These are phyloP conservation scores for Oligia fasciuncula DNA, from an alignment of 2,888 invertebrate species.

Conservation along the genomic window DNA sequence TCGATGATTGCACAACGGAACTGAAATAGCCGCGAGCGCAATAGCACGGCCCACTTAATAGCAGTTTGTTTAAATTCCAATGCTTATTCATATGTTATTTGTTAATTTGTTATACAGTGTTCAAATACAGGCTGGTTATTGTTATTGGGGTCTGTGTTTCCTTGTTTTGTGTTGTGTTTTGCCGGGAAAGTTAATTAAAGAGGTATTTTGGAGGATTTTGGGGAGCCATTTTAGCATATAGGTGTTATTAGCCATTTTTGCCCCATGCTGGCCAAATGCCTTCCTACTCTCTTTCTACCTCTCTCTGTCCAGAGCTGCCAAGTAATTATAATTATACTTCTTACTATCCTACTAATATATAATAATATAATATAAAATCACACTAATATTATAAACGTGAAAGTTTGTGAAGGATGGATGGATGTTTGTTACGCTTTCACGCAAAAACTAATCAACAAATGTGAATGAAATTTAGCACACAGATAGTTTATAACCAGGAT, in stretches of 20 bases:
- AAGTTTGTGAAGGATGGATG: too few species aligned
- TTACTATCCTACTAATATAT: too few species aligned
- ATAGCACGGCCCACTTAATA: constrained; percentile 69
- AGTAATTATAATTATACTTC: too few species aligned
- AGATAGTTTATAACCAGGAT: too few species aligned
- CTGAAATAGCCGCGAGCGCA: constrained; percentile 69
- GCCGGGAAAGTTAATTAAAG: constrained; percentile 10
- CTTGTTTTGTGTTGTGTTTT: constrained; percentile 31
- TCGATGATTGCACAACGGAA: constrained; percentile 58
- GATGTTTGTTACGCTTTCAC: too few species aligned
- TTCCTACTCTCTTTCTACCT: not conserved
- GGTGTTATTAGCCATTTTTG: not conserved
- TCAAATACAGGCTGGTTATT: constrained; percentile 52
- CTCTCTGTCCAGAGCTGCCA: not conserved
- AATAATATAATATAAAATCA: too few species aligned
- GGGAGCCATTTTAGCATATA: not conserved
- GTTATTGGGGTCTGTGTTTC: constrained; percentile 41
- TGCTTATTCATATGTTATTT: constrained; percentile 71
- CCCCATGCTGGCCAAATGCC: not conserved
- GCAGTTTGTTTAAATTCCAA: constrained; percentile 72
- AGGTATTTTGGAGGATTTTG: not conserved
- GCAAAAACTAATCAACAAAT: too few species aligned
- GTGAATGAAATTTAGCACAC: too few species aligned
- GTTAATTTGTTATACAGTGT: constrained; percentile 68
- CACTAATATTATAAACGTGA: too few species aligned